These are phyloP conservation scores for Drosophila mulleri DNA, from an alignment of 2,888 invertebrate genomes.

Conservation along the genomic window DNA sequence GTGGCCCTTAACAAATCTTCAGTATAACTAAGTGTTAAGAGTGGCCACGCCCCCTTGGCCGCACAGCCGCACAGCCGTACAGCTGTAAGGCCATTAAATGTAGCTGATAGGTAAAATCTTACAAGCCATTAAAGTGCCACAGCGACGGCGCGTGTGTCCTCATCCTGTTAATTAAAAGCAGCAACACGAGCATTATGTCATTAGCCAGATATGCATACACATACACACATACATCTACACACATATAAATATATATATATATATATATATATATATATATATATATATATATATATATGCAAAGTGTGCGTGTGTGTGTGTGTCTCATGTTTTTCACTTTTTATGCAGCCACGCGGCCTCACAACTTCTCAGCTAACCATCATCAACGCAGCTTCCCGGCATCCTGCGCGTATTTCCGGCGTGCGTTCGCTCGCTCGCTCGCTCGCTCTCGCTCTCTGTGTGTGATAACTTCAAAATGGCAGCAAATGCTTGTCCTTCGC, in stretches of 20 bases:
- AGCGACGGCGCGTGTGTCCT: constrained; percentile 59
- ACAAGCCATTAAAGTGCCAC: constrained; percentile 70
- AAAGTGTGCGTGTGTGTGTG: constrained; percentile 6
- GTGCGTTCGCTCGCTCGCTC: constrained; percentile 65
- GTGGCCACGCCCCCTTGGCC: constrained; percentile 46
- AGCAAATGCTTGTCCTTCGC: constrained; percentile 44
- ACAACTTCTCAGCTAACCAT: constrained; percentile 22
- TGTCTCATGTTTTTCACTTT: constrained; percentile 5
- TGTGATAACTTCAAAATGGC: constrained; percentile 77
- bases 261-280: constrained; percentile 15
- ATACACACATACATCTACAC: constrained; percentile 4
- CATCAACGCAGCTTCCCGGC: constrained; percentile 63
- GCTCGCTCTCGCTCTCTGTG: constrained; percentile 19
- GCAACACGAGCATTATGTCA: constrained; percentile 62
- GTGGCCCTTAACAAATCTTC: background rate
- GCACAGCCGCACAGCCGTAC: background rate
- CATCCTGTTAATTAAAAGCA: constrained; percentile 74
- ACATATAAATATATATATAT: constrained; percentile 14
- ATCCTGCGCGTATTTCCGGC: constrained; percentile 78
- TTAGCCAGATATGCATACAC: constrained; percentile 45
- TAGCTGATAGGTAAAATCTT: constrained; percentile 57
- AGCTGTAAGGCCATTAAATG: constrained; percentile 28
- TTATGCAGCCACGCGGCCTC: constrained; percentile 64
- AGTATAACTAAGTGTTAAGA: constrained; percentile 47
- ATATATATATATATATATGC: constrained; percentile 20